Evolutionary conservation across 2,888 invertebrate genomes (phyloP), one percentile per base, ranked within the genome.

Genomic region (Eupithecia abbreviata): DNA sequence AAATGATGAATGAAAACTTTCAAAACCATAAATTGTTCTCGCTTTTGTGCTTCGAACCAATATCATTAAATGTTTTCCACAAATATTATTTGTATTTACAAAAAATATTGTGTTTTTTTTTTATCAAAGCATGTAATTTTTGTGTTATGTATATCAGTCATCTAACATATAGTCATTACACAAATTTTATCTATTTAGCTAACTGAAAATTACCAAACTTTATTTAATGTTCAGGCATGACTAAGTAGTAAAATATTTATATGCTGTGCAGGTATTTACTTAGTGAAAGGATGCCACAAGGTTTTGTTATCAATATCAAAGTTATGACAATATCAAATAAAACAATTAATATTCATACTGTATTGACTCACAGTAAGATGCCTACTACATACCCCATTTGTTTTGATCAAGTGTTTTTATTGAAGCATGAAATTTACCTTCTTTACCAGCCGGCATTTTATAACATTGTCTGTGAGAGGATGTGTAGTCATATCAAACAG

Each of bases 401-500:
- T 41, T 72, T 72, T 77, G 51, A 68, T 65, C 68, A 77, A 72
- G 73, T 76, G 65, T 76, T 73, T 51, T 67, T 75, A 62, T 13
- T 68, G 45, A 43, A 62, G 62, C 30, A 30, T 62, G 12, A 30
- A 58, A 4, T 62, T 62, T 62, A 98, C 98, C 97, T 98, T 98
- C 96, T 99, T 99, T 79, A 99, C 98, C 88, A 99, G 96, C 86
- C 99, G 97, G 88, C 98, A 98, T 96, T 99, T 99, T 74, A 98
- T 97, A 84, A 97, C 96, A 93, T 98, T 98, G 92, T 99, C 99
- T 82, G 98, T 98, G 80, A 99, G 96, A 65, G 99, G 99, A 96
- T 99, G 99, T 85, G 99, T 99, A 74, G 99, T 99, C 99, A 99
- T 99, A 95, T 99, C 99, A 92, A 99, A 99, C 76, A 99, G 96